Evolutionary conservation across 2,888 invertebrate species (phyloP).

Genomic region (Archaeoteleia sp.): DNA sequence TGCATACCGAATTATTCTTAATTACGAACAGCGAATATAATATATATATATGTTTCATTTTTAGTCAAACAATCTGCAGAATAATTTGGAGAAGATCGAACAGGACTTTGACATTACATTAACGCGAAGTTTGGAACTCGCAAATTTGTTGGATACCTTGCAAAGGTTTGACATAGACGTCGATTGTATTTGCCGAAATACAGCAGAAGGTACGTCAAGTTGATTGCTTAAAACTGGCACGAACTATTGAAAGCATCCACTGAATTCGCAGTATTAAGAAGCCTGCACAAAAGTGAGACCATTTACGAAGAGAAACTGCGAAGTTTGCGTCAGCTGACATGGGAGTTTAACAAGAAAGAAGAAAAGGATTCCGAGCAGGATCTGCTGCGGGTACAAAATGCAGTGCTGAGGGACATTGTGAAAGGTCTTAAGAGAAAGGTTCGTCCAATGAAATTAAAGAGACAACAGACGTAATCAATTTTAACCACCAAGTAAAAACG

Average conservation of each 20-base stretch:
- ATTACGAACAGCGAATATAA: too few species aligned
- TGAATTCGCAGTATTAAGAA: constrained; percentile 57
- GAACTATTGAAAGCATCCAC: constrained; percentile 12
- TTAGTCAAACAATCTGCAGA: constrained; percentile 46
- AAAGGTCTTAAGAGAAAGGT: constrained; percentile 60
- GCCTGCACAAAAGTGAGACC: constrained; percentile 53
- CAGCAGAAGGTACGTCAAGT: constrained; percentile 56
- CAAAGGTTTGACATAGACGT: constrained; percentile 57
- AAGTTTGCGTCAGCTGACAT: constrained; percentile 58
- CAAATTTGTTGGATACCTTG: constrained; percentile 61
- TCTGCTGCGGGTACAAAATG: constrained; percentile 60
- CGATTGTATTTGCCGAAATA: constrained; percentile 55
- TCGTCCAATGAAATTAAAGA: constrained; percentile 10
- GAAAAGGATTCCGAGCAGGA: constrained; percentile 45
- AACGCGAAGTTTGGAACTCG: constrained; percentile 56
- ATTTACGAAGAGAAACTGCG: constrained; percentile 57
- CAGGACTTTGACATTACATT: constrained; percentile 16
- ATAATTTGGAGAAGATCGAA: constrained; percentile 21
- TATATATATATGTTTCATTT: too few species aligned
- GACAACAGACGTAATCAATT: too few species aligned
- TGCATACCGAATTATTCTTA: too few species aligned
- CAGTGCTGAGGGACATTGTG: constrained; percentile 57
- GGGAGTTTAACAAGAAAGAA: constrained; percentile 49
- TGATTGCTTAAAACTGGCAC: not conserved
- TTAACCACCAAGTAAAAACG: too few species aligned